These are phyloP conservation scores for Cephalotes varians DNA, from an alignment of 2,888 invertebrate species.

Conservation along the genomic window DNA sequence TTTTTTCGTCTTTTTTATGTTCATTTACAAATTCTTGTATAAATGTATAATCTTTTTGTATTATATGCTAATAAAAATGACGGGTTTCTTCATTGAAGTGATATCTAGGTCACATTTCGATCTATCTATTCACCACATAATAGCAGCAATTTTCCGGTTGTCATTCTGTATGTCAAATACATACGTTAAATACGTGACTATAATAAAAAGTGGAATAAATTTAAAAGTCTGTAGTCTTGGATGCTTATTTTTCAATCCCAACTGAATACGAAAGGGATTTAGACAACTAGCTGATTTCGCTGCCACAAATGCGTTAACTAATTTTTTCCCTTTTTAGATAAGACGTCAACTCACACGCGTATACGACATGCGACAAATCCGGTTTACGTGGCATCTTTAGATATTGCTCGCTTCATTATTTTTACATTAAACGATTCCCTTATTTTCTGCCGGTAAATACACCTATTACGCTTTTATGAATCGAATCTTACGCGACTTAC, in stretches of 20 bases:
- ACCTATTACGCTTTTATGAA: constrained; percentile 21
- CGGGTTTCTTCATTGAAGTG: neutral
- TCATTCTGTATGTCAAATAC: neutral
- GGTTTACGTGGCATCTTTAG: constrained; percentile 3
- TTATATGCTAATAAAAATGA: neutral
- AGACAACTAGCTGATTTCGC: neutral
- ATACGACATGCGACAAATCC: constrained; percentile 2
- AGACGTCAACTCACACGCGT: neutral
- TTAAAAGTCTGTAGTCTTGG: neutral
- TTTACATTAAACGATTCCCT: constrained; percentile 33
- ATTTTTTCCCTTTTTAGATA: neutral
- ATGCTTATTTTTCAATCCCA: neutral
- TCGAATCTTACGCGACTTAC: constrained; percentile 30
- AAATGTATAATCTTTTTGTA: neutral
- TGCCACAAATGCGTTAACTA: neutral
- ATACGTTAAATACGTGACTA: neutral
- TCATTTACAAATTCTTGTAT: neutral
- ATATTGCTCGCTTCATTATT: constrained; percentile 35
- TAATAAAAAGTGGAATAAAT: neutral
- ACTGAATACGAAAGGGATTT: neutral
- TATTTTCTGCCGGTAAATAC: constrained; percentile 41
- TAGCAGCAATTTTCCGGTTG: neutral
- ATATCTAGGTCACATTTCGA: neutral
- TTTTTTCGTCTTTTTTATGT: neutral
- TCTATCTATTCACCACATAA: neutral